A percentile compares a stretch with the other conserved stretches of the same genome.
Conservation (phyloP, 35 echinoderm and acorn worm species). For the Heliocidaris tuberculata region DNA sequence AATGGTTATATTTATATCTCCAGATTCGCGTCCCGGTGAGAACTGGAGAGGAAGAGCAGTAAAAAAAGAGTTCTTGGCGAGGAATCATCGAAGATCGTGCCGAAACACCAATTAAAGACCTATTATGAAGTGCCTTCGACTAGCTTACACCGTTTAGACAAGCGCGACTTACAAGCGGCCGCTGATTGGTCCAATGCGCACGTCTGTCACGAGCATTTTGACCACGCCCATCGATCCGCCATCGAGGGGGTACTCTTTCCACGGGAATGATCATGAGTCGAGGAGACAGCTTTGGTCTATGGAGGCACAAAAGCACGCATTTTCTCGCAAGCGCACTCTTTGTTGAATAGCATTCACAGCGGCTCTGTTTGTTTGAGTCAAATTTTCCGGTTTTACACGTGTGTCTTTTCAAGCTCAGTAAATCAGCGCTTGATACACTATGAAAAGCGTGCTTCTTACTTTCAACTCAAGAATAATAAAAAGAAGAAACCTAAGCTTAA, state of each 20-base stretch:
- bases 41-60: neutral
- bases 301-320: conserved; percentile 66
- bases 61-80: neutral
- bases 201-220: neutral
- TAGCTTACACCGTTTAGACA: conserved; percentile 33
- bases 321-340: conserved; percentile 58
- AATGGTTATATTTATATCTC: conserved; percentile 55
- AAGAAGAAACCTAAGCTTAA: neutral
- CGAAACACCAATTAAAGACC: conserved; percentile 76
- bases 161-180: conserved; percentile 35
- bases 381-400: conserved; percentile 75
- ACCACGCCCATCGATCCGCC: conserved; percentile 4
- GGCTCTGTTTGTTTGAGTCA: conserved; percentile 57
- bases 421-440: conserved; percentile 41
- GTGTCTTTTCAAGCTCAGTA: conserved; percentile 51
- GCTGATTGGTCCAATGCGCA: conserved; percentile 26
- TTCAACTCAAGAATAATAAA: neutral
- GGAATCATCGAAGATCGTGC: conserved; percentile 24
- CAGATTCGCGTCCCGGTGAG: conserved; percentile 35
- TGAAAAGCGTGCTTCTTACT: neutral
- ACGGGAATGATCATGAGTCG: neutral
- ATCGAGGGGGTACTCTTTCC: neutral
- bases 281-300: conserved; percentile 21
- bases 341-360: conserved; percentile 52
- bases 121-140: conserved; percentile 50